phyloP scores from a whole-genome alignment of 2,797 vertebrate species.

The Neopelma chrysocephalum region DNA sequence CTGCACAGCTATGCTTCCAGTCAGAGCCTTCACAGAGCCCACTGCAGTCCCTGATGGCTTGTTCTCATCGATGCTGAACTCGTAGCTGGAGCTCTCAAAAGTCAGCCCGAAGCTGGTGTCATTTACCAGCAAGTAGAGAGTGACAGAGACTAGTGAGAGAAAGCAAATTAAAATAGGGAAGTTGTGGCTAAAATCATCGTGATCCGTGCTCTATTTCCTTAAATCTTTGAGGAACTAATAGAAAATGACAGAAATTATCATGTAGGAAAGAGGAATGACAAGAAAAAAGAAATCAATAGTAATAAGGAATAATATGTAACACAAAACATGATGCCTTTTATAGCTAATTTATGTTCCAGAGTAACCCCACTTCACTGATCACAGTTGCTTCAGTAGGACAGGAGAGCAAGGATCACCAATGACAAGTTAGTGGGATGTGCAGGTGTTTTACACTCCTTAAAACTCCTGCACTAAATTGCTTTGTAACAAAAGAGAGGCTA shows the following conservation, averaged over 20 bases:
- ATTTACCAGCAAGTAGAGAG: constrained; percentile 62
- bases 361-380: background rate
- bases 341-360: background rate
- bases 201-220: background rate
- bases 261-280: background rate
- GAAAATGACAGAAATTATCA: background rate
- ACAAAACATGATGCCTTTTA: background rate
- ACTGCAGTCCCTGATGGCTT: constrained; percentile 16
- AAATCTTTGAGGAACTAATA: background rate
- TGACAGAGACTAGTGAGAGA: constrained; percentile 67
- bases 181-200: background rate
- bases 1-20: constrained; percentile 47
- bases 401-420: background rate
- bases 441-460: background rate
- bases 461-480: background rate
- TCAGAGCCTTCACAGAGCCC: constrained; percentile 70
- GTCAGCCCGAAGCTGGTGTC: constrained; percentile 56
- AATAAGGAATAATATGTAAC: background rate
- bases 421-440: background rate
- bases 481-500: background rate
- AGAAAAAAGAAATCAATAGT: background rate
- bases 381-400: background rate
- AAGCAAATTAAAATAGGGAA: background rate
- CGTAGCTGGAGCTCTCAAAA: constrained; percentile 75
- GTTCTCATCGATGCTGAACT: constrained; percentile 76